phyloP scores from a whole-genome alignment of 2,797 vertebrate genomes.

The Catharus ustulatus region DNA sequence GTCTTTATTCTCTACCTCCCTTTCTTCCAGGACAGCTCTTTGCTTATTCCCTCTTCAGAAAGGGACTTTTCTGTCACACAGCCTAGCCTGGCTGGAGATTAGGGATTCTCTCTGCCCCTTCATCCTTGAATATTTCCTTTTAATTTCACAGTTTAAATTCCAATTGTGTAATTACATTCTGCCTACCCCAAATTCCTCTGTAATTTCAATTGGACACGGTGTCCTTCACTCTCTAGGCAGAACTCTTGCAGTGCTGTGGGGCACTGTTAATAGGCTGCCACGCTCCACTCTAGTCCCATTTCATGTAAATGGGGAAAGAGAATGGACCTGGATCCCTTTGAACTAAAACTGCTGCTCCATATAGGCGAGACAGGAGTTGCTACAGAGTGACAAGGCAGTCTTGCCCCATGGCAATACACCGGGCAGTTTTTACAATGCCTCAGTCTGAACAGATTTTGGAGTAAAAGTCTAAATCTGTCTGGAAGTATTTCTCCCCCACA shows the following conservation, averaged over 20 bases:
- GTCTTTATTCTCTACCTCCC: slow-evolving; percentile 63
- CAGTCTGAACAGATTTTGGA: slow-evolving; percentile 29
- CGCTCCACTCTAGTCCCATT: slow-evolving; percentile 65
- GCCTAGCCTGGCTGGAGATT: slow-evolving; percentile 45
- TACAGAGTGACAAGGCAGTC: slow-evolving; percentile 45
- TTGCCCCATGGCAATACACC: slow-evolving; percentile 26
- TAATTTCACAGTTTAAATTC: slow-evolving; percentile 75
- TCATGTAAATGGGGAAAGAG: slow-evolving; percentile 65
- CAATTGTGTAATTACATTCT: slow-evolving; percentile 77
- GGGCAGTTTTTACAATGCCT: slow-evolving; percentile 10
- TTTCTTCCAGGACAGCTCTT: slow-evolving; percentile 69
- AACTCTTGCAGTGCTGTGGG: slow-evolving; percentile 62
- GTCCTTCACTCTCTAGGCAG: slow-evolving; percentile 70
- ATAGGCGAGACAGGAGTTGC: slow-evolving; percentile 30
- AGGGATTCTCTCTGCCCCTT: slow-evolving; percentile 65
- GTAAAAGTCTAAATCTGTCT: slow-evolving; percentile 45
- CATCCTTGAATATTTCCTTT: slow-evolving; percentile 74
- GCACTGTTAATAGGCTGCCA: slow-evolving; percentile 66
- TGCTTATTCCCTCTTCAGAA: slow-evolving; percentile 65
- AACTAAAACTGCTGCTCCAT: slow-evolving; percentile 60
- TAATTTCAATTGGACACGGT: slow-evolving; percentile 76
- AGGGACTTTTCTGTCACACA: slow-evolving; percentile 64
- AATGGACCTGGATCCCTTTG: slow-evolving; percentile 58
- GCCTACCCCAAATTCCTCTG: slow-evolving; percentile 73
- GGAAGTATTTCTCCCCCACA: slow-evolving; percentile 41